phyloP scores from a whole-genome alignment of 2,113 vertebrate genomes.

The Chaetorhynchus papuensis region DNA sequence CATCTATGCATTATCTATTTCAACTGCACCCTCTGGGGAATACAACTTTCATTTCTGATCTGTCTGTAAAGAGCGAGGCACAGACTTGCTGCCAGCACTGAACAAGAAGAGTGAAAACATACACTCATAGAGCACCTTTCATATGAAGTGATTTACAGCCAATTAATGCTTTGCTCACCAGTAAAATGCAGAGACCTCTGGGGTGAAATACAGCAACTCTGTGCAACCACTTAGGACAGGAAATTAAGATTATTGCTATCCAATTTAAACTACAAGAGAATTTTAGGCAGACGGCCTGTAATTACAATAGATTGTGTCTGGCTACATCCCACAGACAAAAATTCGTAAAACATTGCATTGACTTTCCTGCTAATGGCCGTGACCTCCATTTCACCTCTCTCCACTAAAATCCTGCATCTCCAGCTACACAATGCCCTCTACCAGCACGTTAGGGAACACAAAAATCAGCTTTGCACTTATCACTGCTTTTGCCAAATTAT shows the following conservation, averaged over 20 bases:
- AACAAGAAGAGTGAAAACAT: background rate
- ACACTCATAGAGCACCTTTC: background rate
- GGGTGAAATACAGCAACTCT: conserved; percentile 2
- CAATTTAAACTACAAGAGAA: conserved; percentile 25
- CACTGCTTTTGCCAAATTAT: background rate
- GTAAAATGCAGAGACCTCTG: background rate
- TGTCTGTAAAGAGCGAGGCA: background rate
- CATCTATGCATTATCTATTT: background rate
- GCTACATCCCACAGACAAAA: background rate
- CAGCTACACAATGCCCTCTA: conserved; percentile 10
- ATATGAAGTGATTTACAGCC: background rate
- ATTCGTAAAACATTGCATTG: background rate
- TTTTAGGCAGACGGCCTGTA: conserved; percentile 15
- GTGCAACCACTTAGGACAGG: background rate
- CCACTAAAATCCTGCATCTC: background rate
- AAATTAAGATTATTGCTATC: conserved; percentile 39
- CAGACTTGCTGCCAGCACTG: background rate
- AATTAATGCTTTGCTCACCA: background rate
- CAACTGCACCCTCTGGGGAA: background rate
- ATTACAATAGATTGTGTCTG: conserved; percentile 23
- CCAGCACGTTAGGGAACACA: accelerated
- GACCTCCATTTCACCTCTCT: conserved; percentile 56
- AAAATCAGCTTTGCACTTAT: background rate
- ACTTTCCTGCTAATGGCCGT: background rate
- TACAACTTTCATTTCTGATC: background rate